Base-by-base conservation (phyloP, 1,140 invertebrate genomes). In the Magallana angulata region DNA sequence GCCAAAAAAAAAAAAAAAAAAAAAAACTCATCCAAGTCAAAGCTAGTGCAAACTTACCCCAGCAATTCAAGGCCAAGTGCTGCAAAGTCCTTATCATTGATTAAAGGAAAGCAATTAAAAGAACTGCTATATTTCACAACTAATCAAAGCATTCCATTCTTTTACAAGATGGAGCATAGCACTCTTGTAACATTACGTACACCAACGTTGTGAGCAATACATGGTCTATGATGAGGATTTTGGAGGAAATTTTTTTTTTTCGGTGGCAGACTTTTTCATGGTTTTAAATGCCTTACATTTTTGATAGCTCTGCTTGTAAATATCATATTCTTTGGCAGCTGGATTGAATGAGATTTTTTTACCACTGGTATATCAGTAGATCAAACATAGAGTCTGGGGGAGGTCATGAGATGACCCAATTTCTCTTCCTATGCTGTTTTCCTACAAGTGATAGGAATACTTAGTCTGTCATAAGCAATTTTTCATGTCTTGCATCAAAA, bases 311-410 rank as follows among this genome's bases (percentile, higher is more conserved):
- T 76, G 68, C 8, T 76, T 30, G 68, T 76, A 30, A 76, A 76
- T 30, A 76, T 76, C 68, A 76, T 76, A 76, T 76, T 76, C 68
- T 12, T 76, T 76, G 68, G 68, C 68, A 76, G 68, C 68, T 76
- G 68, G 68, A 36, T 76, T 76, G 68, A 76, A 76, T 76, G 68
- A 76, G 24, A 76, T 76, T 76, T 76, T 76, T 76, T 76, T 76
- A 30, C 24, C 36, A 8, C 68, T 76, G 68, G 24, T 76, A 9
- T 76, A 76, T 76, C 68, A 76, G 68, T 76, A 12, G 68, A 76
- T 76, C 68, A 76, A 76, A 76, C 7, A 30, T 30, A 3, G 24
- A 12, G 24, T 76, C 68, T 76, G 68, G 24, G 24, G 36, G 68
- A 76, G 68, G 68, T 76, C 68, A 76, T 9, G 24, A 4, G 68